Percentiles rank a stretch among this genome's conserved stretches.
phyloP scores from a whole-genome alignment of 2,113 vertebrate species.

The Poecilia latipinna region DNA sequence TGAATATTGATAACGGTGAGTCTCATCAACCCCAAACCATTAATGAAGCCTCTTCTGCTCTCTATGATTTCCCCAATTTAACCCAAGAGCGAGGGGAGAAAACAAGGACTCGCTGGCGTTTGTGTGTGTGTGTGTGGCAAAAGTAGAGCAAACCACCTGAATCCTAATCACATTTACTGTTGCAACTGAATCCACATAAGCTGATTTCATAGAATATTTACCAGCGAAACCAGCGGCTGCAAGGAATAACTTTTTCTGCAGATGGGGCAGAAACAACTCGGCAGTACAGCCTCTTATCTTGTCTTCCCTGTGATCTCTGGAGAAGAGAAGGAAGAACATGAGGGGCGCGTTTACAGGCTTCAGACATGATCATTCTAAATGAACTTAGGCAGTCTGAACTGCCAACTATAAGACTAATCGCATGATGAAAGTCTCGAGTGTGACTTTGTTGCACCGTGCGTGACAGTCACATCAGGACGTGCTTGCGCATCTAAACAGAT shows the following conservation, averaged over 20 bases:
- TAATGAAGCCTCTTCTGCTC: conserved; percentile 42
- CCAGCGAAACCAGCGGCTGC: conserved; percentile 34
- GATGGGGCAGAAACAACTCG: conserved; percentile 21
- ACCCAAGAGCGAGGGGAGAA: conserved; percentile 33
- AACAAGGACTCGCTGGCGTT: conserved; percentile 14
- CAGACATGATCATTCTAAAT: conserved; percentile 7
- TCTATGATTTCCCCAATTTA: conserved; percentile 14
- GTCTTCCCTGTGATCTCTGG: conserved; percentile 26
- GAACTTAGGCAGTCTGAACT: conserved; percentile 11
- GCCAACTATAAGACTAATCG: conserved; percentile 2
- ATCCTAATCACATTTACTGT: conserved; percentile 56
- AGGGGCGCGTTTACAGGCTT: conserved; percentile 27
- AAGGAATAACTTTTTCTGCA: conserved; percentile 40
- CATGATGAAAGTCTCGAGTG: conserved; percentile 6
- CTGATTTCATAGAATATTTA: conserved; percentile 56
- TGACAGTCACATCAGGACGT: conserved; percentile 1
- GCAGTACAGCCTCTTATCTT: conserved; percentile 24
- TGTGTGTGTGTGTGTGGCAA: conserved; percentile 11
- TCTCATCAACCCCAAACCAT: conserved; percentile 29
- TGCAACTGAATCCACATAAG: conserved; percentile 41
- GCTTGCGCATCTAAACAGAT: conserved; percentile 13
- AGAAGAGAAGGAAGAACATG: conserved; percentile 29
- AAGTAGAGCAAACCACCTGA: conserved; percentile 36
- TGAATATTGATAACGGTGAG: conserved; percentile 64
- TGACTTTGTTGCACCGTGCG: not conserved